Evolutionary conservation across 2,113 vertebrate species (phyloP).

Genomic region (Muscicapa adusta): DNA sequence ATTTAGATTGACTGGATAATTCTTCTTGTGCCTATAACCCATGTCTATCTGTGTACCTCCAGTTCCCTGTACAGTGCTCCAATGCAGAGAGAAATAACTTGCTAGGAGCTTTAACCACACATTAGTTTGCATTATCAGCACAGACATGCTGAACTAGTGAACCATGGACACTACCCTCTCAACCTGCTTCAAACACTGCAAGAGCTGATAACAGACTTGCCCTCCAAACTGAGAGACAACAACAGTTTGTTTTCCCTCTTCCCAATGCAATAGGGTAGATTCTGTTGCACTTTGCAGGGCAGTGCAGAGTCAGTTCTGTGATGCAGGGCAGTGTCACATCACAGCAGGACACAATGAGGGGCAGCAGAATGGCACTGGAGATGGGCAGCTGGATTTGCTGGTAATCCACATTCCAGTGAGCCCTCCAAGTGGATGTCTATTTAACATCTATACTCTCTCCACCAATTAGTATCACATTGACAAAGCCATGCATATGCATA

Average conservation of each 20-base stretch:
- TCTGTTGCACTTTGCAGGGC: background rate
- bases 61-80: background rate
- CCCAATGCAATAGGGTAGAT: background rate
- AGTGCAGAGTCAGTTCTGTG: background rate
- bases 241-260: conserved; percentile 39
- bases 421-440: background rate
- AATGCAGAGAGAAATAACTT: background rate
- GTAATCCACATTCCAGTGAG: background rate
- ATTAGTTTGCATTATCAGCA: background rate
- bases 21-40: background rate
- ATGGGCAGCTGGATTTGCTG: background rate
- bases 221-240: conserved; percentile 13
- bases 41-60: background rate
- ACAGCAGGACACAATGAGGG: background rate
- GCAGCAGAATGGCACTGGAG: background rate
- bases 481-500: background rate
- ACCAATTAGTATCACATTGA: background rate
- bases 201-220: conserved; percentile 13
- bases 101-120: background rate
- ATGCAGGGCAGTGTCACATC: background rate
- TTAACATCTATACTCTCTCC: background rate
- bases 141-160: background rate
- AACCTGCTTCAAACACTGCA: background rate
- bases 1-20: background rate
- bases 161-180: background rate